Evolutionary conservation across 2,113 vertebrate species (phyloP).

Genomic region (Romanogobio albipinnatus): DNA sequence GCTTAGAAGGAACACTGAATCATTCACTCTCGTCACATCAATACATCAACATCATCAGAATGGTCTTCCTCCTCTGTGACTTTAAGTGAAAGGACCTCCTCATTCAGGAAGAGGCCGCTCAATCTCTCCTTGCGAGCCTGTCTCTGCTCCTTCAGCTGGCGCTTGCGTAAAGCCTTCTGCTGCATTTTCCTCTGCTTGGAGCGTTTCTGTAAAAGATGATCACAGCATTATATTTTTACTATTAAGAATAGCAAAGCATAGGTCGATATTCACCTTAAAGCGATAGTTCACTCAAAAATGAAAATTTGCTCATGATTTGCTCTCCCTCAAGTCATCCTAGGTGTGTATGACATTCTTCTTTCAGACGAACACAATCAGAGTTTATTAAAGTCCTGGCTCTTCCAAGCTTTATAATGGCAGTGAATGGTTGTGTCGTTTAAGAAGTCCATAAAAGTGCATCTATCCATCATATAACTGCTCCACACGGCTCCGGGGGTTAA

Average conservation of each 20-base stretch:
- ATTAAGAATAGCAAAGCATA: not conserved
- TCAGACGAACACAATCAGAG: too few species aligned
- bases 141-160: constrained; percentile 97
- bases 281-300: too few species aligned
- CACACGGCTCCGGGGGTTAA: too few species aligned
- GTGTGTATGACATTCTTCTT: too few species aligned
- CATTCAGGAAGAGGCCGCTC: constrained; percentile 97
- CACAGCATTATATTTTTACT: not conserved
- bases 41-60: constrained; percentile 89
- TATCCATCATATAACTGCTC: too few species aligned
- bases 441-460: too few species aligned
- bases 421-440: too few species aligned
- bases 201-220: constrained; percentile 82
- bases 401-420: too few species aligned
- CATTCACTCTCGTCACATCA: constrained; percentile 92
- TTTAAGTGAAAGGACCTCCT: constrained; percentile 94
- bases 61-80: constrained; percentile 95
- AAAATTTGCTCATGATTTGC: too few species aligned
- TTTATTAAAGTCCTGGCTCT: too few species aligned
- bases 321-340: too few species aligned
- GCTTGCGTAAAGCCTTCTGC: constrained; percentile 96
- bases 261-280: too few species aligned
- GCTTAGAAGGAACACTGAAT: constrained; percentile 87
- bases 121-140: constrained; percentile 96
- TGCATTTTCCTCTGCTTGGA: constrained; percentile 97